A percentile compares a stretch with the other conserved stretches of the same genome.
Evolutionary conservation across 2,113 vertebrate species (phyloP).

Genomic region (Uria lomvia): DNA sequence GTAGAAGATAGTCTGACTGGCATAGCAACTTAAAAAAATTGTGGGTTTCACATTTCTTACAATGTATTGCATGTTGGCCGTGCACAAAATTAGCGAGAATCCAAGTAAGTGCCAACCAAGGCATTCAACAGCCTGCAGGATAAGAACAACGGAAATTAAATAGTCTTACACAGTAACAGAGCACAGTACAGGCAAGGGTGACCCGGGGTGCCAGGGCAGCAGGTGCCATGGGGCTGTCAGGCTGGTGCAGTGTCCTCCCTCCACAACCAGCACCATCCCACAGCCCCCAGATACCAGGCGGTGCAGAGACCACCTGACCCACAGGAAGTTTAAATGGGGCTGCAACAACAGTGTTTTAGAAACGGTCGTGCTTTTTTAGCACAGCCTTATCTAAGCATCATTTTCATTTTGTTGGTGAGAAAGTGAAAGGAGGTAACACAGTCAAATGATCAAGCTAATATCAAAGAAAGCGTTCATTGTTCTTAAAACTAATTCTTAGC

Average conservation of each 20-base stretch:
- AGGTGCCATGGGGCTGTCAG: no score
- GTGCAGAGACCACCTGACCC: neutral
- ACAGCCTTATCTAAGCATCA: neutral
- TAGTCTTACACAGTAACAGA: neutral
- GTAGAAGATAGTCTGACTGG: neutral
- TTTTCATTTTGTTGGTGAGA: neutral
- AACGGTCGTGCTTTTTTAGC: neutral
- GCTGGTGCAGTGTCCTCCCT: neutral
- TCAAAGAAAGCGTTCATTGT: neutral
- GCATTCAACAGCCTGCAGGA: neutral
- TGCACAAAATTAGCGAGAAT: neutral
- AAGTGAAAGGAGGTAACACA: neutral
- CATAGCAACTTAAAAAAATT: neutral
- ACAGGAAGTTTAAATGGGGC: neutral
- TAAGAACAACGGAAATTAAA: neutral
- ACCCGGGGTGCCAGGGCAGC: fast-evolving
- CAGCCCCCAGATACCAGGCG: neutral
- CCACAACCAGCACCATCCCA: neutral
- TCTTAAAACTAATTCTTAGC: neutral
- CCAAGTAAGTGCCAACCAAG: neutral
- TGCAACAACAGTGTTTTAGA: neutral
- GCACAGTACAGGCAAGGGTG: neutral
- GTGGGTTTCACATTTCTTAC: neutral
- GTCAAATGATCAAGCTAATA: neutral
- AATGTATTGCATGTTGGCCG: neutral